Base-by-base conservation (phyloP, 1,140 invertebrate species). In the Acromyrmex echinatior region DNA sequence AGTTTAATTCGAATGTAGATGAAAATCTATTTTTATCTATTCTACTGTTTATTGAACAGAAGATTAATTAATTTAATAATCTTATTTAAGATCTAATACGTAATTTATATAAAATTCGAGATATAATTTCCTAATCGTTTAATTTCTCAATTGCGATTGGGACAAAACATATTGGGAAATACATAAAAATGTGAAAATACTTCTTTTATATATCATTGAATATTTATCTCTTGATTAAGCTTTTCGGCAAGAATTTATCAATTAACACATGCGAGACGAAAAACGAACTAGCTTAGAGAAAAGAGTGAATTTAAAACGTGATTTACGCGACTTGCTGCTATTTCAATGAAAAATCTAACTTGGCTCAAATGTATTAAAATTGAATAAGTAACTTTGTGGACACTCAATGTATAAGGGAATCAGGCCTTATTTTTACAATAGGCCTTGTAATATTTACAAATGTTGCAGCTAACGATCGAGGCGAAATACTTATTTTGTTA, bases 371-470 rank as follows among this genome's bases (percentile, higher is more conserved):
- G 39, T 63, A 81, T 77, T 28, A 45, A 87, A 62, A 65, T 45
- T 76, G 49, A 88, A 65, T 63, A 16, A 88, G 60, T 53, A 82
- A 89, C 60, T 66, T 90, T 45, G 31, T 78, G 60, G 25, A 82
- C 78, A 86, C 49, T 60, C 58, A 77, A 14, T 78, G 74, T 86
- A 86, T 45, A 12, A 56, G 16, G 84, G 31, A 84, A 74, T 87
- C 87, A 90, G 88, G 80, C 85, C 89, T 68, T 80, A n/a, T 62
- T 45, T 87, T 58, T 60, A 70, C 31, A 82, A 21, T 79, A 89
- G 74, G 60, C 66, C 78, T 56, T 74, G 49, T 49, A 88, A 63
- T 89, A 88, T 82, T 68, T 91, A 91, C 86, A 91, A 91, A 89
- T 65, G 73, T 60, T 79, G 21, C 45, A 91, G 77, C 65, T 79